Evolutionary conservation across 2,888 invertebrate species (phyloP), one percentile per base, ranked within the genome.

Genomic region (Octodonta nipae): DNA sequence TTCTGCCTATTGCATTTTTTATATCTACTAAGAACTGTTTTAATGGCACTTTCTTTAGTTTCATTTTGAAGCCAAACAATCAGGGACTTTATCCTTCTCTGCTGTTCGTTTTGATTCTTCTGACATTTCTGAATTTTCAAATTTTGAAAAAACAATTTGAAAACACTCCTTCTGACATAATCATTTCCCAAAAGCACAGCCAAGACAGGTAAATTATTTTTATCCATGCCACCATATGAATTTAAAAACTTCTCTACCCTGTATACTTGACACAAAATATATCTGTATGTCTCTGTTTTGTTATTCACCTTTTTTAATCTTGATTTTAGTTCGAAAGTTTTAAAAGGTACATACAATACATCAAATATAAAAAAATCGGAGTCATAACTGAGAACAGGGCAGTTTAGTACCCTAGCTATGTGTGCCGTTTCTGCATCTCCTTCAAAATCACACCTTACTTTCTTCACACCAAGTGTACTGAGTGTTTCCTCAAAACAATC

Each of bases 351-450:
- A 46, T 87, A 89, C 2, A 69, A 61, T 1, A 86, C 75, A 61
- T 85, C 81, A 59, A 81, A 87, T 41, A 95, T 78, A 51, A 78
- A 91, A 62, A 91, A 95, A 63, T 95, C 95, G 0, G 92, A 92
- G 61, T 95, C 95, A 46, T 81, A 84, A 51, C 89, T 91, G 3
- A 95, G 57, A 2, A 95, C 79, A 0, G 92, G 91, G 48, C 88
- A 91, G 22, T 78, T 66, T 2, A 88, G 63, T 34, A 73, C 67
- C 41, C 77, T 73, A 0, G 89, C 85, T 44, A 92, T 59, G 0
- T 78, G 75, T 0, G 89, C 91, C 33, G 91, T 76, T 51, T 87
- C 82, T 44, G 78, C 76, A 56, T 95, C 95, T 2, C 91, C 91
- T 61, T 95, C 93, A 57, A 81, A 87, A 44, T 81, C 73, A 51